Evolutionary conservation across 2,797 vertebrate genomes (phyloP), one percentile per base, ranked within the genome.

Genomic region (Chromobotia macracanthus): DNA sequence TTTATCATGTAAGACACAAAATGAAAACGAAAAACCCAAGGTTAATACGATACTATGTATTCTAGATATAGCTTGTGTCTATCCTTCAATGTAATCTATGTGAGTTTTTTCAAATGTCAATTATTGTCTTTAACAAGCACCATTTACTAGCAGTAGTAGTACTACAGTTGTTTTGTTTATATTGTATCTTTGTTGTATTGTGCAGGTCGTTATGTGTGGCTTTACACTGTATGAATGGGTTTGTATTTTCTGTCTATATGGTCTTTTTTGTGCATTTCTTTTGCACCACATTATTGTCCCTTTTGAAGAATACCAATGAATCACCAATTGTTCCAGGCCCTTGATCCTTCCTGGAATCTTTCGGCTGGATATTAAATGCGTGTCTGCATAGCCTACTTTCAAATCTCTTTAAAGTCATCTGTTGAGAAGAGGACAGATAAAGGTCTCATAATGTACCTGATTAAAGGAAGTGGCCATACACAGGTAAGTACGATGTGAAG

Each of bases 351-450:
- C 61, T 67, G 63, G 55, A 73, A 41, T 82, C 69, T 63, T 53
- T 48, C 31, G 67, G 63, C 41, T 28, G 70, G 67, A 78, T 80
- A 78, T 77, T 65, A 80, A 31, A 31, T 31, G 31, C 31, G 5
- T 3, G 23, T 61, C 41, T 61, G 7, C 66, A 61, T 35, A 51
- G 75, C 41, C 35, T 68, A 19, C 53, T 64, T 58, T 76, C 50
- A 53, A 53, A 80, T 64, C 77, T 68, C 72, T 48, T 75, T 66
- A 70, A 25, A 63, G 66, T 61, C 53, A 38, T 56, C 61, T 70
- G 67, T 46, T 75, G 69, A 61, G 64, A 71, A 55, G 82, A 83
- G 75, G 84, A 77, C 72, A 83, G 38, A 72, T 81, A 72, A 84
- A 87, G 83, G n/a, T n/a, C n/a, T n/a, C n/a, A n/a, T n/a, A n/a